Conservation (phyloP, 2,797 vertebrate genomes). For the Aeoliscus strigatus region DNA sequence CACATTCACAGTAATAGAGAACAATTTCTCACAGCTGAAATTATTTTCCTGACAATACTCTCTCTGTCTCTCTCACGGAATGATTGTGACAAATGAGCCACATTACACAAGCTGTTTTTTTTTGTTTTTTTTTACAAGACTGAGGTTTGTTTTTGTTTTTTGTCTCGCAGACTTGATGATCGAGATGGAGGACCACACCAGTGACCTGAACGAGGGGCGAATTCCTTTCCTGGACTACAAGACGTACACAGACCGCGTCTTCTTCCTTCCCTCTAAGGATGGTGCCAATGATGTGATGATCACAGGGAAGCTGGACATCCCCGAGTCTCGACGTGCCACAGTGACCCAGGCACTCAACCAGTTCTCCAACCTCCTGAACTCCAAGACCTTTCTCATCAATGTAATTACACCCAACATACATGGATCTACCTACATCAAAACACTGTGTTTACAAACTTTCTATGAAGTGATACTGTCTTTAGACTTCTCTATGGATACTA, state of each 20-base stretch:
- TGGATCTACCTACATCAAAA: no score
- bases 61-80: conserved; percentile 57
- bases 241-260: conserved; percentile 94
- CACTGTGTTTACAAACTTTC: no score
- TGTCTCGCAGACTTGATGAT: conserved; percentile 88
- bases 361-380: conserved; percentile 97
- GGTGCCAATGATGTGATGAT: conserved; percentile 97
- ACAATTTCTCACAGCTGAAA: conserved; percentile 37
- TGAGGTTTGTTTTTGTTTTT: conserved; percentile 1
- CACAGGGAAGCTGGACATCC: conserved; percentile 91
- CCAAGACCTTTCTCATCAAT: conserved; percentile 98
- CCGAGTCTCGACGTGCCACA: conserved; percentile 77
- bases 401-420: conserved; percentile 61
- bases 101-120: conserved; percentile 22
- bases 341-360: conserved; percentile 91
- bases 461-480: no score
- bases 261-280: conserved; percentile 95
- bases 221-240: conserved; percentile 96
- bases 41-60: conserved; percentile 20
- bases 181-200: conserved; percentile 98
- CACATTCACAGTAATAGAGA: conserved; percentile 40
- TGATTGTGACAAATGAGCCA: conserved; percentile 82
- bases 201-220: conserved; percentile 87
- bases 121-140: conserved; percentile 17
- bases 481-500: no score